Evolutionary conservation across 2,888 invertebrate genomes (phyloP).

Genomic region (Hirtodrosophila alboralis): DNA sequence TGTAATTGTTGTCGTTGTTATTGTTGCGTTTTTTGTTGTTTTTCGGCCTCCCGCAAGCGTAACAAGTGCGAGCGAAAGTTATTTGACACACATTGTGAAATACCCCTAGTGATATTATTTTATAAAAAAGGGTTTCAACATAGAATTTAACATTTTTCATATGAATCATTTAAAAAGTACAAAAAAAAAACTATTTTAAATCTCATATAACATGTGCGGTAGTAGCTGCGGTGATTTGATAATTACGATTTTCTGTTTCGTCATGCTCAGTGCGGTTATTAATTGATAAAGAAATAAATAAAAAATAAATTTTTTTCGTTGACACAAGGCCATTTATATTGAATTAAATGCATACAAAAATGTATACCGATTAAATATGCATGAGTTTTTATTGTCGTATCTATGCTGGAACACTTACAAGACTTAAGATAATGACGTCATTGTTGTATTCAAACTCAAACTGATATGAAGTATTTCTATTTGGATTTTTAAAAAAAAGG

Average conservation of each 20-base stretch:
- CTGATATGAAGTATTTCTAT: background rate
- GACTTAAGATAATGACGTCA: conserved; percentile 41
- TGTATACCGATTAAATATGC: background rate
- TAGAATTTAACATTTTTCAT: conserved; percentile 32
- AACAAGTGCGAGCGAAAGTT: conserved; percentile 57
- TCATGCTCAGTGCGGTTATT: conserved; percentile 63
- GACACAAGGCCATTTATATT: conserved; percentile 33
- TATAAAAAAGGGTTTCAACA: conserved; percentile 25
- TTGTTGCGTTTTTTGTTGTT: conserved; percentile 28
- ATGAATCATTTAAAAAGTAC: conserved; percentile 29
- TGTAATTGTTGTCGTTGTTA: conserved; percentile 24
- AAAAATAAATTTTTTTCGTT: too few species aligned
- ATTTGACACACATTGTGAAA: conserved; percentile 62
- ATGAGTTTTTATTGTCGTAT: too few species aligned
- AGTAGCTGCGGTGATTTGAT: conserved; percentile 33
- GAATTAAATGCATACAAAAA: conserved; percentile 23
- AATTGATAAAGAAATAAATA: conserved; percentile 59
- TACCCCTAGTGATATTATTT: conserved; percentile 15
- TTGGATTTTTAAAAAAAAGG: conserved; percentile 12
- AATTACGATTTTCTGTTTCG: conserved; percentile 53
- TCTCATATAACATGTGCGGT: background rate
- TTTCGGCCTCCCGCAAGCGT: conserved; percentile 35
- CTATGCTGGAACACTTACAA: conserved; percentile 12
- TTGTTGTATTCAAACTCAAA: conserved; percentile 13
- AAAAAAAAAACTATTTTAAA: conserved; percentile 6